These are phyloP conservation scores for Natator depressus DNA, from an alignment of 2,113 vertebrate species.

Conservation along the genomic window DNA sequence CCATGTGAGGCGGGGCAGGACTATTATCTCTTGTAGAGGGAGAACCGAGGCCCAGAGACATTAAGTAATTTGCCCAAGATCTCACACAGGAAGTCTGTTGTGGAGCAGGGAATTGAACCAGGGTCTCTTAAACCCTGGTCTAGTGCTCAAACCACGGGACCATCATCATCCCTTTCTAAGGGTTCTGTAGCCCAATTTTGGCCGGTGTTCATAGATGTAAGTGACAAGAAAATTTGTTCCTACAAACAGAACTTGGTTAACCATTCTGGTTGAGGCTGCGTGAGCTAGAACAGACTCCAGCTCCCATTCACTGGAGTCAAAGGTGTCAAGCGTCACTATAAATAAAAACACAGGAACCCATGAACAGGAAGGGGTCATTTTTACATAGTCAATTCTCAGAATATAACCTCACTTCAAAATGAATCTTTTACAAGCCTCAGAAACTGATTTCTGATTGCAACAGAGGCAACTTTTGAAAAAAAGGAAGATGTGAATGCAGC, in stretches of 20 bases:
- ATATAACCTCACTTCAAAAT: background rate
- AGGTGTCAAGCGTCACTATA: background rate
- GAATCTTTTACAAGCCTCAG: background rate
- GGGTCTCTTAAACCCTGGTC: background rate
- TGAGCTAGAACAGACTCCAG: background rate
- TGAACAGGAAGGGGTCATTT: rapidly evolving
- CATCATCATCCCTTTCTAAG: background rate
- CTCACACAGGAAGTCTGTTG: background rate
- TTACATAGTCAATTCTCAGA: background rate
- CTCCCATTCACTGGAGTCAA: background rate
- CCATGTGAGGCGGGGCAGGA: background rate
- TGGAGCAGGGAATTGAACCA: background rate
- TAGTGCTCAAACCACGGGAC: background rate
- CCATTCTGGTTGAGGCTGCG: background rate
- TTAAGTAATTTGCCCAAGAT: background rate
- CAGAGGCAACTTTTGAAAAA: background rate
- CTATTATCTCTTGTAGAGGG: background rate
- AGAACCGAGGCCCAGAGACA: background rate
- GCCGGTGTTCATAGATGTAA: background rate
- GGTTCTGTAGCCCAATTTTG: background rate
- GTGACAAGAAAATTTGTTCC: background rate
- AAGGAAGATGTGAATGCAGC: background rate
- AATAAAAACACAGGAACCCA: background rate
- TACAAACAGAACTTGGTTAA: background rate
- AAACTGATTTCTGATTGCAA: background rate